Conservation (phyloP, 2,113 vertebrate species). For the Cynoglossus semilaevis region DNA sequence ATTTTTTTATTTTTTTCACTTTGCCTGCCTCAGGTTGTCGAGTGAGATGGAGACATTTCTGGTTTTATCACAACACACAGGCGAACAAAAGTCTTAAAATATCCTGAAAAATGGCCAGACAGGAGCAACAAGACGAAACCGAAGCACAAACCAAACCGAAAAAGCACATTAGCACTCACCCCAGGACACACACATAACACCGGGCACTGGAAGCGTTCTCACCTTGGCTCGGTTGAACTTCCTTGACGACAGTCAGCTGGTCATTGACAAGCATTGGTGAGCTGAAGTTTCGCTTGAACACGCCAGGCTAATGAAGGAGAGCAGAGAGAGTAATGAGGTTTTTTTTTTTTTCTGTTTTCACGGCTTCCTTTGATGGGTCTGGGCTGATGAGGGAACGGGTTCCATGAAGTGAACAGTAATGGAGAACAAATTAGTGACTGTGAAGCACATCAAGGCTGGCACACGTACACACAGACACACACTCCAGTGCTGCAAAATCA, state of each 20-base stretch:
- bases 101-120: constrained; percentile 33
- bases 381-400: not conserved
- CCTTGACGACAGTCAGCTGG: constrained; percentile 77
- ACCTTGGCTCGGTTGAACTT: constrained; percentile 77
- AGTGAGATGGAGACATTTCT: constrained; percentile 54
- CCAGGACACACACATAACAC: constrained; percentile 3
- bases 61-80: constrained; percentile 48
- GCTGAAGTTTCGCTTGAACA: constrained; percentile 92
- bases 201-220: constrained; percentile 24
- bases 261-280: constrained; percentile 85
- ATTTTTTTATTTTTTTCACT: constrained; percentile 58
- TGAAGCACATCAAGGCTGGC: constrained; percentile 1
- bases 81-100: constrained; percentile 35
- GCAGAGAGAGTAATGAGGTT: constrained; percentile 19
- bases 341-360: constrained; percentile 15
- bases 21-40: constrained; percentile 37
- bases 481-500: not conserved
- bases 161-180: not conserved
- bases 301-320: constrained; percentile 74
- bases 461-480: not conserved
- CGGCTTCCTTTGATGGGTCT: constrained; percentile 15
- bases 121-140: constrained; percentile 42
- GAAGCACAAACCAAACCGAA: constrained; percentile 38
- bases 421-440: constrained; percentile 20
- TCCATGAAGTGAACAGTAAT: constrained; percentile 2